Evolutionary conservation across 2,888 invertebrate species (phyloP), one percentile per base, ranked within the genome.

Genomic region (Stenotaenia linearis): DNA sequence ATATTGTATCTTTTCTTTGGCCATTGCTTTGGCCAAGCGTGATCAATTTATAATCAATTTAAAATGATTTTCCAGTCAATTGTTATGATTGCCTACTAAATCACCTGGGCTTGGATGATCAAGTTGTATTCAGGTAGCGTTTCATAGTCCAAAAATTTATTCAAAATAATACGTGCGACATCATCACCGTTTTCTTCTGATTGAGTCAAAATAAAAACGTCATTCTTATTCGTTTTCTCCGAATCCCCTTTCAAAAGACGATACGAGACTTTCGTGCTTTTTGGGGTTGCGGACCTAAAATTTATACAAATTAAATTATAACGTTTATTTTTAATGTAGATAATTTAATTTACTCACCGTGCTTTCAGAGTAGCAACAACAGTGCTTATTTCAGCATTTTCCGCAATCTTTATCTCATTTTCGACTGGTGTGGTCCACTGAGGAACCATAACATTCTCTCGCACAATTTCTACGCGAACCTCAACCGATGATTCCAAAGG

Each of bases 141-240:
- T 87, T 96, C 96, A 85, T 91, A 96, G 87, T 96, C 95, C 82
- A 96, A 89, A 79, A 90, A 89, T 84, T 92, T 91, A 25, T 91
- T 92, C 77, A 95, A 89, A 83, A 91, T 91, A 80, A 96, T 92
- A 85, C 81, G 80, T 82, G 90, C 90, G 5, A 93, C 94, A 1
- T 89, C 89, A 81, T 91, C 90, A 21, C 91, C 91, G 81, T 90
- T 90, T 10, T 79, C 77, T 18, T 61, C 61, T 56, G 92, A 90
- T 74, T 83, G 83, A 1, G 81, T 81, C 79, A 85, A 81, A 23
- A 83, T 83, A 81, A 88, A 94, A 0, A 93, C 93, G 83, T 92
- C 92, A 85, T 90, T 90, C 85, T 92, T 92, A 84, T 95, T 95
- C 0, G 95, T 94, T 86, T 94, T 94, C 83, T 92, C 92, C 0